Evolutionary conservation across 2,888 invertebrate species (phyloP), one percentile per base, ranked within the genome.

Genomic region (Trissoscelio sp.): DNA sequence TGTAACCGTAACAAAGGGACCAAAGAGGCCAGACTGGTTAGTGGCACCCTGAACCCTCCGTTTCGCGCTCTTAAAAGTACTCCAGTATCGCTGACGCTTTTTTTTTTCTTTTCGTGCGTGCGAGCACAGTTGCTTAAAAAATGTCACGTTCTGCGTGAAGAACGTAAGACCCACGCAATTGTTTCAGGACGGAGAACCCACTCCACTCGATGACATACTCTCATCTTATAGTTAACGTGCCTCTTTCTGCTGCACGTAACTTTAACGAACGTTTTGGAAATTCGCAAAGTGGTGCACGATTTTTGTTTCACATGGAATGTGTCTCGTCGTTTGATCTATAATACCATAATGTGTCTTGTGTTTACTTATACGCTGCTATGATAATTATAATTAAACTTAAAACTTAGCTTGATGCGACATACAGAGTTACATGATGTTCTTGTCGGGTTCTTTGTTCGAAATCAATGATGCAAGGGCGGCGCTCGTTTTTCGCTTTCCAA

Each of bases 241-340:
- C 57, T 39, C 62, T 20, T 53, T 16, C 20, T 39, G 48, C 44
- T 58, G 6, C 22, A 58, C 6, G 9, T 67, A 72, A 82, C 74
- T 83, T 84, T 87, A 85, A 86, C 85, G 85, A 85, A 85, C 78
- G 22, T 28, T 53, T 53, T 28, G 28, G 28, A 28, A 28, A 28
- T 28, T 28, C 28, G 3, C 28, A 28, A 28, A 28, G 6, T 28
- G 28, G 4, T 22, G 11, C 24, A 14, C 14, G n/a, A 46, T 2
- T 53, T 14, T 42, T 42, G 1, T 42, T 4, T 16, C 1, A 9
- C 42, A 24, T n/a, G 37, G 3, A 51, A 28, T 51, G 28, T 12
- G 24, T n/a, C n/a, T 2, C 20, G 37, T n/a, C 58, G 12, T 58
- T 12, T 20, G 22, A 58, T 58, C 58, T 39, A 37, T 58, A 39